These are phyloP conservation scores for Spatulosminthurus flaviceps DNA, from an alignment of 2,888 invertebrate species.

Conservation along the genomic window DNA sequence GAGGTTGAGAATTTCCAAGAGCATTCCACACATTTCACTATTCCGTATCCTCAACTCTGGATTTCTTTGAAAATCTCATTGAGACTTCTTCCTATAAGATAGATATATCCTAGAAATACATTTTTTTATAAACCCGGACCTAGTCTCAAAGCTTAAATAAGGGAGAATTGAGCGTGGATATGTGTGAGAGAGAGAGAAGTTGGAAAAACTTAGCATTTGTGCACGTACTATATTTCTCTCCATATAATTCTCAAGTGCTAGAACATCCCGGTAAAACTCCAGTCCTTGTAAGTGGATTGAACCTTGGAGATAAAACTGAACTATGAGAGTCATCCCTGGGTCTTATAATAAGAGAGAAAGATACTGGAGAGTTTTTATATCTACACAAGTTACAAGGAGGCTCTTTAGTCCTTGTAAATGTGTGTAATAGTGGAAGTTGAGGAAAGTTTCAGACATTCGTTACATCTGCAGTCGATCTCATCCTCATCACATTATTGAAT, in stretches of 20 bases:
- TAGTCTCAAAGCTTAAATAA: neutral
- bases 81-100: no score
- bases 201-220: neutral
- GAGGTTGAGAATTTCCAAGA: no score
- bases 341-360: no score
- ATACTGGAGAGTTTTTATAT: neutral
- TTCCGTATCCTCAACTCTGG: no score
- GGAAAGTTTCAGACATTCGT: constrained; percentile 1
- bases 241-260: constrained; percentile 6
- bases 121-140: no score
- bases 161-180: neutral
- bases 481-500: constrained; percentile 43
- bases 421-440: neutral
- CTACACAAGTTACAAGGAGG: neutral
- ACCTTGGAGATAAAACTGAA: neutral
- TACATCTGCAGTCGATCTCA: constrained; percentile 18
- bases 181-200: neutral
- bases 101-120: no score
- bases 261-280: neutral
- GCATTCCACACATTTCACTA: no score
- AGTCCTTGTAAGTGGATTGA: constrained; percentile 7
- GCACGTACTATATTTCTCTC: constrained; percentile 1
- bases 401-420: neutral
- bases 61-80: no score
- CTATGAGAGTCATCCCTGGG: no score